Conservation (phyloP, 2,797 vertebrate species). For the Syngnathus acus region DNA sequence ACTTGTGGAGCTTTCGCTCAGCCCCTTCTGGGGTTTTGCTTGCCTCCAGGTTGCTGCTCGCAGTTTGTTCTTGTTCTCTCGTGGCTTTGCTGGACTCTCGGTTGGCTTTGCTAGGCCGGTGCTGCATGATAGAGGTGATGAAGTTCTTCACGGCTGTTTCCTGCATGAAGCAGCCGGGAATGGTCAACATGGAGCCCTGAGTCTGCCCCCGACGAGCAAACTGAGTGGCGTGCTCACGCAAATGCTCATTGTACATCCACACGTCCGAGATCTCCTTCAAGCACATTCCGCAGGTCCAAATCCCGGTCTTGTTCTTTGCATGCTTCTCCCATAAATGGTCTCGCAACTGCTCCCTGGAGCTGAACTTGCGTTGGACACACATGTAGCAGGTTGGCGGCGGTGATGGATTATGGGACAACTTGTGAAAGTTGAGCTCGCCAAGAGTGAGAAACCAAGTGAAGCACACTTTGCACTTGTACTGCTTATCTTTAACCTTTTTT, state of each 20-base stretch:
- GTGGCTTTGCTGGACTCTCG: slow-evolving; percentile 49
- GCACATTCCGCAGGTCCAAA: slow-evolving; percentile 99
- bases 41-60: slow-evolving; percentile 49
- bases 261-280: slow-evolving; percentile 91
- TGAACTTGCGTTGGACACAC: slow-evolving; percentile 96
- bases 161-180: slow-evolving; percentile 76
- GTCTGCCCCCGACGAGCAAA: slow-evolving; percentile 88
- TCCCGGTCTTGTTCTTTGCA: slow-evolving; percentile 83
- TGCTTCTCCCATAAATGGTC: slow-evolving; percentile 94
- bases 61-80: slow-evolving; percentile 57
- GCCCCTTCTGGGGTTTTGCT: slow-evolving; percentile 46
- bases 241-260: slow-evolving; percentile 98
- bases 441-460: slow-evolving; percentile 92
- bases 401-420: slow-evolving; percentile 89
- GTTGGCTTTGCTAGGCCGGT: slow-evolving; percentile 69
- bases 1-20: slow-evolving; percentile 59
- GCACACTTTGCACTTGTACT: slow-evolving; percentile 95
- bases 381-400: slow-evolving; percentile 97
- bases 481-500: slow-evolving; percentile 80
- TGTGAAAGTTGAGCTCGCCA: slow-evolving; percentile 92
- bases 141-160: slow-evolving; percentile 80
- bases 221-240: slow-evolving; percentile 90
- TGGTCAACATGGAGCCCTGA: slow-evolving; percentile 77
- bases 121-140: slow-evolving; percentile 81
- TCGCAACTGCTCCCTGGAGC: slow-evolving; percentile 88